Conservation (phyloP, 2,797 vertebrate species). For the Synanceia verrucosa region DNA sequence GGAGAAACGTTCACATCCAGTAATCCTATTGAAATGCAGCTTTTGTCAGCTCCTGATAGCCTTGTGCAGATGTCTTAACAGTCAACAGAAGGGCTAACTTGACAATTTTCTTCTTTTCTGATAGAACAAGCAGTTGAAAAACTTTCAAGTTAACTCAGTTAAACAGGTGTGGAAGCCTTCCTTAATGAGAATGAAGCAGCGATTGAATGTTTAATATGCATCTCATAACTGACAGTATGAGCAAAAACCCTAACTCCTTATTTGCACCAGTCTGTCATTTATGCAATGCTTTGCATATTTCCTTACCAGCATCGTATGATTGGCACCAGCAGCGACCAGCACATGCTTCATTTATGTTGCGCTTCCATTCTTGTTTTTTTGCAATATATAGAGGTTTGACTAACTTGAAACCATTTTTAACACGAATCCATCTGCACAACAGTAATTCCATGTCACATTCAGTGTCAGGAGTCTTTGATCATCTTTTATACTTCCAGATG, state of each 20-base stretch:
- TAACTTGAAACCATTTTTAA: constrained; percentile 64
- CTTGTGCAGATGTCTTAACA: constrained; percentile 46
- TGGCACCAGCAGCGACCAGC: constrained; percentile 49
- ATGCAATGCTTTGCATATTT: constrained; percentile 60
- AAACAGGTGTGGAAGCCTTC: constrained; percentile 79
- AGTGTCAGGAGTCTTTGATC: constrained; percentile 31
- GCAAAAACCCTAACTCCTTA: constrained; percentile 50
- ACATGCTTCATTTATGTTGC: constrained; percentile 67
- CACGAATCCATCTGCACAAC: constrained; percentile 66
- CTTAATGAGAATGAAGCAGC: constrained; percentile 68
- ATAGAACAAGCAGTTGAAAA: constrained; percentile 84
- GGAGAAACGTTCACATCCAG: constrained; percentile 18
- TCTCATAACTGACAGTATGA: constrained; percentile 65
- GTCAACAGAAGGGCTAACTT: constrained; percentile 58
- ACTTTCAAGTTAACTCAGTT: constrained; percentile 81
- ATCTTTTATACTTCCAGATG: constrained; percentile 18
- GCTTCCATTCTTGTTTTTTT: constrained; percentile 65
- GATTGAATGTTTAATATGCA: constrained; percentile 75
- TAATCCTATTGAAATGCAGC: constrained; percentile 9
- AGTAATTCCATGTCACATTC: constrained; percentile 53
- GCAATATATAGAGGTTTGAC: constrained; percentile 44
- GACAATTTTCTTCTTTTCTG: constrained; percentile 73
- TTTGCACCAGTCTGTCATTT: constrained; percentile 64
- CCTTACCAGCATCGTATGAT: constrained; percentile 50
- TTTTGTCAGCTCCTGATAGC: constrained; percentile 1